These are phyloP conservation scores for Porites rus DNA, from an alignment of 92 coral and sea anemone species.

Conservation along the genomic window DNA sequence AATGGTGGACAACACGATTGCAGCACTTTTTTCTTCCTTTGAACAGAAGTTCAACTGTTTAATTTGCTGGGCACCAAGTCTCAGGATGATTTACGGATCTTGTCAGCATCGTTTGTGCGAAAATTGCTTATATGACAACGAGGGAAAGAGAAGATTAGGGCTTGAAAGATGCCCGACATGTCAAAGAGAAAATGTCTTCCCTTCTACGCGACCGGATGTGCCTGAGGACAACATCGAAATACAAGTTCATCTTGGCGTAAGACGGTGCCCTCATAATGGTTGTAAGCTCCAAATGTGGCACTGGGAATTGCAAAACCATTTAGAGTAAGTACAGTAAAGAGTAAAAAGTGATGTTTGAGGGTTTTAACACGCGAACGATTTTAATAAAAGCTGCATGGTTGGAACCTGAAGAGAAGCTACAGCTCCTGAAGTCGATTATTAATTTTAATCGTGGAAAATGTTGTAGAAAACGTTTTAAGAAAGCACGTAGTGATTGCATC, in stretches of 20 bases:
- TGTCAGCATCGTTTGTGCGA: constrained; percentile 98
- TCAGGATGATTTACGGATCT: constrained; percentile 93
- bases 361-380: too few relatives aligned
- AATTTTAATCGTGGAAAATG: too few relatives aligned
- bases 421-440: too few relatives aligned
- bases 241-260: constrained; percentile 87
- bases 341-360: too few relatives aligned
- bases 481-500: too few relatives aligned
- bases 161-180: constrained; percentile 96
- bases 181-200: constrained; percentile 81
- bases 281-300: constrained; percentile 90
- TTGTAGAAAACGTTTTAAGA: too few relatives aligned
- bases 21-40: constrained; percentile 25
- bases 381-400: too few relatives aligned
- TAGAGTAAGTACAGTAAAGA: constrained; percentile 58
- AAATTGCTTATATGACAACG: constrained; percentile 79
- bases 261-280: constrained; percentile 76
- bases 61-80: constrained; percentile 88
- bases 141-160: constrained; percentile 75
- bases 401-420: too few relatives aligned
- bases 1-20: constrained; percentile 37
- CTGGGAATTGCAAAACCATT: constrained; percentile 88
- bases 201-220: constrained; percentile 77
- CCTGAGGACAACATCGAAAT: constrained; percentile 95
- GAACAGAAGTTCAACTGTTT: constrained; percentile 91